A percentile compares a stretch with the other conserved stretches of the same genome.
phyloP scores from a whole-genome alignment of 1,140 invertebrate species.

The Orchestia grillus region DNA sequence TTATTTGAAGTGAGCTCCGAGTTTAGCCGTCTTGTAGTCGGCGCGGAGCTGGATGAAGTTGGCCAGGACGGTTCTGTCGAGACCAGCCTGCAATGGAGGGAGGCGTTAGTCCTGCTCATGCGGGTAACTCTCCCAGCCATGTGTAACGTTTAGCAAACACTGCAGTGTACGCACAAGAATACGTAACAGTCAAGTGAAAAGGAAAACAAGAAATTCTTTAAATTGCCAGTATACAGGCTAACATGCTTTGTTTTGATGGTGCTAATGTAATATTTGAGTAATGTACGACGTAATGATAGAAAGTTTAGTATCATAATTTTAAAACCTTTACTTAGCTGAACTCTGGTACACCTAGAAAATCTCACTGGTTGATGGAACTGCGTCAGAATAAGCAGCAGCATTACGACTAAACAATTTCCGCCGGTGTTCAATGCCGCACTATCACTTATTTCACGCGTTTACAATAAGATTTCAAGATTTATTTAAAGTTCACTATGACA shows the following conservation, averaged over 20 bases:
- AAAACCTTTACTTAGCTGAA: no score
- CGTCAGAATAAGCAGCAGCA: no score
- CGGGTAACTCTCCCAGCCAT: background rate
- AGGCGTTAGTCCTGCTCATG: background rate
- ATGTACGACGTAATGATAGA: background rate
- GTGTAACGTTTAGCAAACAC: background rate
- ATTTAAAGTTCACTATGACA: no score
- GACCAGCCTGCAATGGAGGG: conserved; percentile 78
- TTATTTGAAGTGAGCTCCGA: conserved; percentile 72
- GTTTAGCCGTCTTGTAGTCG: conserved; percentile 90
- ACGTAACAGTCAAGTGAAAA: background rate
- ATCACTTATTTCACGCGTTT: no score
- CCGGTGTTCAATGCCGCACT: no score
- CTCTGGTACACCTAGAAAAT: no score
- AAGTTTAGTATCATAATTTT: background rate
- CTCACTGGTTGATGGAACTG: no score
- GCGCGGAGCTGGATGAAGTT: conserved; percentile 94
- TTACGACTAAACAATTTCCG: no score
- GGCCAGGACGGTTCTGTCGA: conserved; percentile 87
- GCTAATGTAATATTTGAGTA: background rate
- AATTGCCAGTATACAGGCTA: background rate
- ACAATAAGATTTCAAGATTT: no score
- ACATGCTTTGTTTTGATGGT: background rate
- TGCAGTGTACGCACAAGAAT: background rate
- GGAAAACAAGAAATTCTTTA: background rate